phyloP scores from a whole-genome alignment of 2,113 vertebrate genomes.

The Rhinopomastus cyanomelas region DNA sequence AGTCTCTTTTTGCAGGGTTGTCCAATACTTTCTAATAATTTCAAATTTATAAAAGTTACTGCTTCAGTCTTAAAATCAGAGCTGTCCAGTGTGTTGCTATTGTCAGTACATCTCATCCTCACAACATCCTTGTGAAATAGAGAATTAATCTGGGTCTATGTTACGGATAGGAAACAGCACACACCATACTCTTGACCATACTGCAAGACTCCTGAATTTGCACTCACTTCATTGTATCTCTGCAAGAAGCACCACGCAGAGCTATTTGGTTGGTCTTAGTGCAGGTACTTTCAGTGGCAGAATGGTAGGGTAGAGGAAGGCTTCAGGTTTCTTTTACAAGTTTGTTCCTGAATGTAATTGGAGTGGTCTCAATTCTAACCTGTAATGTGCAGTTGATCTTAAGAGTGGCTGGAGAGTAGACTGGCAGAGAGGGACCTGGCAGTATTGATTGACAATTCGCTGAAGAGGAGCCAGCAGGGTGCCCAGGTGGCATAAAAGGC shows the following conservation, averaged over 20 bases:
- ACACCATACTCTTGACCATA: accelerated
- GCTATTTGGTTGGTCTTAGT: background rate
- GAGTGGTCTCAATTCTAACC: background rate
- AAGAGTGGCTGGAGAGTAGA: background rate
- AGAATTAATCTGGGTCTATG: background rate
- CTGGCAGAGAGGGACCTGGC: too few species aligned
- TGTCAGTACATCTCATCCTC: background rate
- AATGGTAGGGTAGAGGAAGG: background rate
- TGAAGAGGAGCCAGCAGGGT: too few species aligned
- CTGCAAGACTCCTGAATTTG: background rate
- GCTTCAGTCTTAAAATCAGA: background rate
- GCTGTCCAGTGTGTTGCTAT: background rate
- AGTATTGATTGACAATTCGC: too few species aligned
- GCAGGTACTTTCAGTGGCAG: background rate
- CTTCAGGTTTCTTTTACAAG: background rate
- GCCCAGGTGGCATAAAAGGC: too few species aligned
- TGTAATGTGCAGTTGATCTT: background rate
- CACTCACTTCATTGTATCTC: background rate
- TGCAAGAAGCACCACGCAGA: background rate
- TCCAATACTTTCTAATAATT: background rate
- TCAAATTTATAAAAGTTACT: background rate
- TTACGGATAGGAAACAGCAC: background rate
- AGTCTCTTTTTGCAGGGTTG: background rate
- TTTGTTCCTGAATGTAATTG: background rate
- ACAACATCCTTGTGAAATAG: background rate